phyloP scores from a whole-genome alignment of 2,113 vertebrate genomes.

The Panthera tigris region DNA sequence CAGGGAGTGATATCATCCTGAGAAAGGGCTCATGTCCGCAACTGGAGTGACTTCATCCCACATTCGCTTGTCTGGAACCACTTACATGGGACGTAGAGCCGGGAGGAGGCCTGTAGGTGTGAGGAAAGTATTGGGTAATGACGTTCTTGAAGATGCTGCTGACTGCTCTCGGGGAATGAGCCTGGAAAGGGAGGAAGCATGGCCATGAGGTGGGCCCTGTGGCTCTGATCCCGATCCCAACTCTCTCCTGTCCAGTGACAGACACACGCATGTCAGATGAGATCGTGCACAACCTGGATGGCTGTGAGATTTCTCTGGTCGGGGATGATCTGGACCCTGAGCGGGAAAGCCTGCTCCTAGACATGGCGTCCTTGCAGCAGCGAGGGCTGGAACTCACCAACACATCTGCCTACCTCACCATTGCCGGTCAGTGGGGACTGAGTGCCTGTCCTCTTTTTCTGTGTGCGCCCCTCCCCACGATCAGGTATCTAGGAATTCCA shows the following conservation, averaged over 20 bases:
- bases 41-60: not conserved
- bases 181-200: not conserved
- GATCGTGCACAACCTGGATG: conserved; percentile 96
- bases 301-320: conserved; percentile 95
- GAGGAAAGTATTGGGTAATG: not conserved
- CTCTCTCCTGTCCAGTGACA: conserved; percentile 76
- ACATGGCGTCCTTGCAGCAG: conserved; percentile 91
- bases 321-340: conserved; percentile 96
- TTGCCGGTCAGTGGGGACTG: conserved; percentile 87
- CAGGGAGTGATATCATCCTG: not conserved
- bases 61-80: not conserved
- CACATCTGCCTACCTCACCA: conserved; percentile 94
- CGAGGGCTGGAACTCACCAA: conserved; percentile 95
- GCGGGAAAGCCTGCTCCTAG: conserved; percentile 93
- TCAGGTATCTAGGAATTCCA: not conserved
- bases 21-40: not conserved
- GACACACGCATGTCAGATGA: conserved; percentile 94
- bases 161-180: not conserved
- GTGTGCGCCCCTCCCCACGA: accelerated
- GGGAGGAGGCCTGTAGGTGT: not conserved
- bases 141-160: not conserved
- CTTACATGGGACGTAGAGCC: not conserved
- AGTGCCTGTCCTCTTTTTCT: not conserved
- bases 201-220: not conserved
- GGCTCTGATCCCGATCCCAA: not conserved